Evolutionary conservation across 1,140 invertebrate species (phyloP).

Genomic region (Acromyrmex echinatior): DNA sequence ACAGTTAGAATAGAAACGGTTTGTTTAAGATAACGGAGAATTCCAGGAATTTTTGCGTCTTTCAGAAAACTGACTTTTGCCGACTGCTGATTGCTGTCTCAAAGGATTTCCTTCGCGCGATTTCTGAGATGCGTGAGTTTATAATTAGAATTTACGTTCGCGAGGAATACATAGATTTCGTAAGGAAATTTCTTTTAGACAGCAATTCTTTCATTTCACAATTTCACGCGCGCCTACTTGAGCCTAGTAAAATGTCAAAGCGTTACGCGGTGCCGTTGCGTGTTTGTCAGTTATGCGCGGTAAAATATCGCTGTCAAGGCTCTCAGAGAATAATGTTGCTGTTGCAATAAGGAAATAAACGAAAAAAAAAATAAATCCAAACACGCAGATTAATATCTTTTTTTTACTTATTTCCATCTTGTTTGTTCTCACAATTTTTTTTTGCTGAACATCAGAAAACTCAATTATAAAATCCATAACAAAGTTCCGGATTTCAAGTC

Average conservation of each 20-base stretch:
- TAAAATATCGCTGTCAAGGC: conserved; percentile 45
- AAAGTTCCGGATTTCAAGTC: neutral
- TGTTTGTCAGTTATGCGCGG: conserved; percentile 34
- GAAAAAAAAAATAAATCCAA: neutral
- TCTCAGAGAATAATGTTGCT: neutral
- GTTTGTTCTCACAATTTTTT: neutral
- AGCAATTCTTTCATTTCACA: conserved; percentile 24
- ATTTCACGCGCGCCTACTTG: neutral
- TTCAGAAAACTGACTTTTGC: neutral
- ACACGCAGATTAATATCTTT: neutral
- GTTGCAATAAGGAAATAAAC: conserved; percentile 7
- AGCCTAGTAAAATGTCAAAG: conserved; percentile 24
- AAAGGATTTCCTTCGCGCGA: neutral
- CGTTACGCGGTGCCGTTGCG: neutral
- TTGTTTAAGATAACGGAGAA: neutral
- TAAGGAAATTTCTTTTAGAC: neutral
- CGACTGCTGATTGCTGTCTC: neutral
- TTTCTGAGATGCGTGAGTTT: neutral
- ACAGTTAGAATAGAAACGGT: neutral
- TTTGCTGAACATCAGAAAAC: neutral
- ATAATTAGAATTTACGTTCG: conserved; percentile 14
- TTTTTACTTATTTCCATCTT: neutral
- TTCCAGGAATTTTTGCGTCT: neutral
- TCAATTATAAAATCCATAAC: no score
- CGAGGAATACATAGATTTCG: neutral